Evolutionary conservation across 2,113 vertebrate species (phyloP), one percentile per base, ranked within the genome.

Genomic region (Gallinago paraguaiae): DNA sequence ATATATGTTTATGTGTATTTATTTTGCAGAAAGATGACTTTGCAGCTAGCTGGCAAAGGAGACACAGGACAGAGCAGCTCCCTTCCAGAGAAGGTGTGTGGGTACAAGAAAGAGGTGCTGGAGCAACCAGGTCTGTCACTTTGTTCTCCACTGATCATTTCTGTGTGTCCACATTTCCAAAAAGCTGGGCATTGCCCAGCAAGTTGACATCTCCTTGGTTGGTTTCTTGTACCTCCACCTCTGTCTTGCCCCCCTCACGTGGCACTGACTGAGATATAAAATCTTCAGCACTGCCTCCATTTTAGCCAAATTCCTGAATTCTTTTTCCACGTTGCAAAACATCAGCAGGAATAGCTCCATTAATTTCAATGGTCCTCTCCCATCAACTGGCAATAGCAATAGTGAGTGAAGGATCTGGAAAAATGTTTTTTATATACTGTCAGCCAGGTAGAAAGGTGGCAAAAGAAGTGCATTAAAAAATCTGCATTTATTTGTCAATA

Each of bases 401-500:
- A 78, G 46, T 5, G 33, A 91, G 50, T 30, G 43, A 94, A 85
- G 65, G 63, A n/a, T 88, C 82, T 67, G 35, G 75, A 93, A 79
- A 95, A 89, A 82, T 74, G 50, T 39, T 82, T 92, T 97, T 96
- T 92, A 91, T 97, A 68, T 87, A 23, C 57, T 96, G 69, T 92
- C 96, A 96, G 90, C 94, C 97, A 98, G 93, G 70, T 96, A 92
- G 86, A 96, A 96, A 97, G 96, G 92, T 96, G 92, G 92, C 89
- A 90, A 97, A 95, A 97, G 68, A 74, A 94, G 77, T 93, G 94
- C 93, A 96, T 97, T 97, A 97, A 97, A 97, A 83, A 86, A 57
- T 83, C 41, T 96, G 92, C 97, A 97, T 98, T 98, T 98, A 98
- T 98, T 98, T 98, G 98, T 98, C 98, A 98, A 98, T 98, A 98